Conservation (phyloP, 2,888 invertebrate species). For the Rhopalosiphum nymphaeae region DNA sequence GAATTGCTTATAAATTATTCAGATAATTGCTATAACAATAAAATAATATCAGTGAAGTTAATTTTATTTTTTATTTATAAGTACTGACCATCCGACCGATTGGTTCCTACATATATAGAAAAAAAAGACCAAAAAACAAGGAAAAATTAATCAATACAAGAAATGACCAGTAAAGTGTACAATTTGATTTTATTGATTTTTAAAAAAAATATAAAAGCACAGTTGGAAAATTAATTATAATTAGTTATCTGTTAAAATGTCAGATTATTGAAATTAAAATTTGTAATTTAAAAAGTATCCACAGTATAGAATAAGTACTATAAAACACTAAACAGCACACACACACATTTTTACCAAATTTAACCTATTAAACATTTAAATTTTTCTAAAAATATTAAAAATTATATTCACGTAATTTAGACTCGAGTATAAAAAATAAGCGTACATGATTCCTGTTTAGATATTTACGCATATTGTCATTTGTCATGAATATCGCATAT, state of each 20-base stretch:
- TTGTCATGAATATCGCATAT: not conserved
- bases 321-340: not conserved
- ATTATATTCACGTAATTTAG: not conserved
- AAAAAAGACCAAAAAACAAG: not conserved
- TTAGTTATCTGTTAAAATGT: not conserved
- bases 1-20: constrained; percentile 33
- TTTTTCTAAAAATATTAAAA: not conserved
- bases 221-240: not conserved
- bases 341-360: not conserved
- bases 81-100: not conserved
- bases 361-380: not conserved
- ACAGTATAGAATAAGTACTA: not conserved
- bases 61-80: not conserved
- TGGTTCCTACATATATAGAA: not conserved
- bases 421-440: not conserved
- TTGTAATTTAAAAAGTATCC: not conserved
- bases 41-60: not conserved
- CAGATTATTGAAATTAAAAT: not conserved
- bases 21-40: not conserved
- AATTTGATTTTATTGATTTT: not conserved
- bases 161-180: too few relatives aligned
- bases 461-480: not conserved
- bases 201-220: not conserved
- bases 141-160: not conserved
- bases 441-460: not conserved